A percentile compares a stretch with the other conserved stretches of the same genome.
These are phyloP conservation scores for Pasiphila rectangulata DNA, from an alignment of 2,888 invertebrate genomes.

Conservation along the genomic window DNA sequence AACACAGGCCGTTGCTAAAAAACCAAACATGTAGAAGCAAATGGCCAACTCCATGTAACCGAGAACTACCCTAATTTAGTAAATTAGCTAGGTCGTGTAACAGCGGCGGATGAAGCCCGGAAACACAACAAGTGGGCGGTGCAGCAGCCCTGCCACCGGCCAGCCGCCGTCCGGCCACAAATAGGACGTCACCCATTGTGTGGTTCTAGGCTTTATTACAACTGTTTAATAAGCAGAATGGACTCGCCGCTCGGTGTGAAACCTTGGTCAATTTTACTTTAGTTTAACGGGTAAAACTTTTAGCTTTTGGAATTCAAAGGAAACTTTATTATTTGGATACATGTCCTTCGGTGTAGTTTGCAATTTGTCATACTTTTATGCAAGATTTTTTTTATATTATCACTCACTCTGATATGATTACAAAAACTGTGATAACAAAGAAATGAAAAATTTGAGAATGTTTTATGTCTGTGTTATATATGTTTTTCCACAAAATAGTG, in stretches of 20 bases:
- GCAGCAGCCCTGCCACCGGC: slow-evolving; percentile 38
- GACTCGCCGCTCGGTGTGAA: slow-evolving; percentile 7
- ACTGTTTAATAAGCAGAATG: slow-evolving; percentile 35
- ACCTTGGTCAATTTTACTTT: slow-evolving; percentile 4
- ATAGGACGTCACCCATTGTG: slow-evolving; percentile 68
- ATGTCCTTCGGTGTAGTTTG: no score
- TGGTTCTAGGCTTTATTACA: slow-evolving; percentile 47
- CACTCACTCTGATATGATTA: no score
- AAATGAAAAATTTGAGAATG: no score
- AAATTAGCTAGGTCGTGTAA: slow-evolving; percentile 61
- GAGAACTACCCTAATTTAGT: slow-evolving; percentile 49
- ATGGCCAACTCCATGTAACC: slow-evolving; percentile 32
- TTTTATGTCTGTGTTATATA: no score
- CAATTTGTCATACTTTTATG: no score
- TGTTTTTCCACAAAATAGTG: neutral
- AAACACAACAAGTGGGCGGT: slow-evolving; percentile 73
- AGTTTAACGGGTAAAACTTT: neutral
- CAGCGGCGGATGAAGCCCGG: slow-evolving; percentile 57
- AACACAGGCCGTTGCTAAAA: neutral
- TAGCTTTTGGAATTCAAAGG: neutral
- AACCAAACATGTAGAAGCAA: neutral
- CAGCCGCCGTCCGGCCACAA: slow-evolving; percentile 45
- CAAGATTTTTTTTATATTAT: no score
- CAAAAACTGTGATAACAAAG: no score
- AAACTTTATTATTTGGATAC: no score